phyloP scores from a whole-genome alignment of 2,888 invertebrate genomes.

The Stenolophus ochropezus region DNA sequence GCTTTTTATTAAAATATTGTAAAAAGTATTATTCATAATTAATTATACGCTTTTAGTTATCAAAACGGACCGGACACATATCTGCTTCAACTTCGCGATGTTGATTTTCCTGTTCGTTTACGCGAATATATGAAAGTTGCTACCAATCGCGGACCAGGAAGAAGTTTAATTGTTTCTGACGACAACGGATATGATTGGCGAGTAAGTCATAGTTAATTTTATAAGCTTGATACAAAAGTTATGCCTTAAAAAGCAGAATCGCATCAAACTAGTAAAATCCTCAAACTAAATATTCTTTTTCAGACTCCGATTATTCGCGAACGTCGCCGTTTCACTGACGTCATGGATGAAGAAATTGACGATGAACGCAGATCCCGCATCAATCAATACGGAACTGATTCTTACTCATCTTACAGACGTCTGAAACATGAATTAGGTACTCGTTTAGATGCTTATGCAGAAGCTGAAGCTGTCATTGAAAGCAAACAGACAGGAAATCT shows the following conservation, averaged over 20 bases:
- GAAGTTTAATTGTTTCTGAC: slow-evolving; percentile 80
- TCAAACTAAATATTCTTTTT: slow-evolving; percentile 5
- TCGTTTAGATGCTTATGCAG: slow-evolving; percentile 88
- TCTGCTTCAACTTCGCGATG: slow-evolving; percentile 93
- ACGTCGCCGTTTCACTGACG: slow-evolving; percentile 92
- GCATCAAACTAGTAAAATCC: no score
- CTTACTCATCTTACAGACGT: slow-evolving; percentile 82
- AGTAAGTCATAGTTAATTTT: slow-evolving; percentile 73
- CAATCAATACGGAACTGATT: slow-evolving; percentile 83
- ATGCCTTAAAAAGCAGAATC: no score
- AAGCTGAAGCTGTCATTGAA: slow-evolving; percentile 90
- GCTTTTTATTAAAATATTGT: background rate
- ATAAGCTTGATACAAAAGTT: no score
- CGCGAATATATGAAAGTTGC: slow-evolving; percentile 97
- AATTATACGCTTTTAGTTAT: slow-evolving; percentile 78
- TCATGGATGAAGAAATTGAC: slow-evolving; percentile 97
- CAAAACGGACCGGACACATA: slow-evolving; percentile 98
- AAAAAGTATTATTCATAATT: background rate
- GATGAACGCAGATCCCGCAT: slow-evolving; percentile 90
- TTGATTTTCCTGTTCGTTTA: slow-evolving; percentile 94
- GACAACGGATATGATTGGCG: slow-evolving; percentile 84
- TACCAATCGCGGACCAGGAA: slow-evolving; percentile 83
- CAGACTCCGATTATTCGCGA: slow-evolving; percentile 92
- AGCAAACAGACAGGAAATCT: slow-evolving; percentile 84
- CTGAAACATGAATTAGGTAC: slow-evolving; percentile 89